phyloP scores from a whole-genome alignment of 2,797 vertebrate genomes.

The Erithacus rubecula region DNA sequence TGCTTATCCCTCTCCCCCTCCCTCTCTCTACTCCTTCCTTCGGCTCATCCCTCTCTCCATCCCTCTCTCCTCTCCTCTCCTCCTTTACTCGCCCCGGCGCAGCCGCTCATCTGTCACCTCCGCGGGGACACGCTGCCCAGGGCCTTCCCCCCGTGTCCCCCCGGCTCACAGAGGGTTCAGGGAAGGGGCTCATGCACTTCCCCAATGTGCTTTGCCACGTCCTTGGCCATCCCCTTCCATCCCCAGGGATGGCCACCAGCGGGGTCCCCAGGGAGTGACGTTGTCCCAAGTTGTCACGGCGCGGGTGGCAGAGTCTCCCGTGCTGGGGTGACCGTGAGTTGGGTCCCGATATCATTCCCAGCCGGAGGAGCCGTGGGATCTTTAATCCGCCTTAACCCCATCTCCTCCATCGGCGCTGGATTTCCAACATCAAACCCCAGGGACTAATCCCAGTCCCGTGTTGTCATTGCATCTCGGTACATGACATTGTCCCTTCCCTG shows the following conservation, averaged over 20 bases:
- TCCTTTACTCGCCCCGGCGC: accelerated
- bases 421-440: neutral
- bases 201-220: accelerated
- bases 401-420: neutral
- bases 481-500: neutral
- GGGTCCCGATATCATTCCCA: neutral
- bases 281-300: neutral
- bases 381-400: constrained; percentile 31
- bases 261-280: neutral
- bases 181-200: accelerated
- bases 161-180: neutral
- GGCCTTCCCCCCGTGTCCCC: accelerated
- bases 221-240: no score
- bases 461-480: neutral
- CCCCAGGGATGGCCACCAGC: neutral
- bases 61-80: neutral
- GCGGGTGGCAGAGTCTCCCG: neutral
- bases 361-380: neutral
- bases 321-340: neutral
- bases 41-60: neutral
- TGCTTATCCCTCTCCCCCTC: no score
- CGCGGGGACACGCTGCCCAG: accelerated
- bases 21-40: neutral
- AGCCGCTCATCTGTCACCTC: accelerated
- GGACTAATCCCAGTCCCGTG: neutral